Percentiles rank a stretch among this genome's conserved stretches.
phyloP scores from a whole-genome alignment of 2,888 invertebrate species.

The Dioctria rufipes region DNA sequence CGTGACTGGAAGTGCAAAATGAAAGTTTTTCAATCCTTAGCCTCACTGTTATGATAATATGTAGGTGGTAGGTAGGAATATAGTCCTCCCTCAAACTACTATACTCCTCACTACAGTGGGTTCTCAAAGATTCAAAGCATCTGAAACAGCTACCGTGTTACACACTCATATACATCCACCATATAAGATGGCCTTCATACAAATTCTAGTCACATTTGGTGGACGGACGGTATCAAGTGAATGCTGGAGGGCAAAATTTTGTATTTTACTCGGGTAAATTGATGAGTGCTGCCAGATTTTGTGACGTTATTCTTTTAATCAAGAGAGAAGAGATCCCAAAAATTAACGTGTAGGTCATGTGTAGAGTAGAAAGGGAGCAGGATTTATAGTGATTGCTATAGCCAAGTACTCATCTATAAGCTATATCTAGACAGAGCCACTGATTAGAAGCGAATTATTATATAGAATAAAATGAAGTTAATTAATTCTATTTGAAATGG shows the following conservation, averaged over 20 bases:
- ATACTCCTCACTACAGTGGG: not conserved
- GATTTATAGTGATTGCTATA: too few species aligned
- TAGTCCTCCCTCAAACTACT: not conserved
- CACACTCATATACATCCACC: too few species aligned
- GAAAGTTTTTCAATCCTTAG: not conserved
- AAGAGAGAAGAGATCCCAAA: not conserved
- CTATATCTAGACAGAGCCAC: too few species aligned
- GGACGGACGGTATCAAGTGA: conserved; percentile 18
- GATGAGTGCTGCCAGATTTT: conserved; percentile 36
- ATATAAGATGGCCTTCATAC: not conserved
- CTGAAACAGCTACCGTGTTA: not conserved
- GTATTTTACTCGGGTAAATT: conserved; percentile 24
- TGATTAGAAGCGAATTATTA: too few species aligned
- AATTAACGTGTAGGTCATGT: not conserved
- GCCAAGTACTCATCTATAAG: too few species aligned
- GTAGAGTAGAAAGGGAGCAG: too few species aligned
- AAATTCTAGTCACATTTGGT: conserved; percentile 2
- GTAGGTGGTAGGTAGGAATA: not conserved
- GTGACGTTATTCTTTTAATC: conserved; percentile 22
- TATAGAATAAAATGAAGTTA: too few species aligned
- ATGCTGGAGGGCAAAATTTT: conserved; percentile 21
- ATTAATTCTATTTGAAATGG: too few species aligned
- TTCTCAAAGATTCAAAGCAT: not conserved
- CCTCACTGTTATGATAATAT: not conserved
- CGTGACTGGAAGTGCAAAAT: conserved; percentile 50